Evolutionary conservation across 2,888 invertebrate species (phyloP), one percentile per base, ranked within the genome.

Genomic region (Iphiclides podalirius): DNA sequence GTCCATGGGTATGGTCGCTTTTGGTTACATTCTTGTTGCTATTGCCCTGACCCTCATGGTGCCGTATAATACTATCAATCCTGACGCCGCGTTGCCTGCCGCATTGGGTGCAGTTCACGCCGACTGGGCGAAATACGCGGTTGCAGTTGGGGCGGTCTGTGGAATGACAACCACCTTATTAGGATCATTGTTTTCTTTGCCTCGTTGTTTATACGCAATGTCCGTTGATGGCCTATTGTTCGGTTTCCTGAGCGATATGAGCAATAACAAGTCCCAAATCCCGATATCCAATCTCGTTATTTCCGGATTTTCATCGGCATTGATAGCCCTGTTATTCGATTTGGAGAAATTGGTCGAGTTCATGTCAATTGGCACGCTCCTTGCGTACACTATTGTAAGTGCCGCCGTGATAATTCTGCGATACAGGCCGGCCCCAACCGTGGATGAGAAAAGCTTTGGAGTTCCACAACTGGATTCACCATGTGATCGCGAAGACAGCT

Each of bases 131-230:
- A 95, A 95, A 79, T 96, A 95, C 69, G 91, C 93, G 0, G 93
- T 96, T 1, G 93, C 95, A 0, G 86, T 96, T 0, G 97, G 97
- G 1, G 96, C 97, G 0, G 91, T 97, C 1, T 95, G 95, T 64
- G 96, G 96, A n/a, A 96, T 97, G 95, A 96, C 96, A 0, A 96
- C 96, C 0, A 95, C 95, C 0, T 82, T 96, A 1, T 90, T 97
- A 45, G 97, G 97, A 0, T 95, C 96, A 0, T 85, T 97, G 12
- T 97, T 95, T 75, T 94, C 96, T 0, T 80, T 97, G 6, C 96
- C 97, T 0, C 90, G 96, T 13, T 95, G 95, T 64, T 92, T 96
- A 80, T 97, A 97, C 66, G 94, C 97, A 0, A 97, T 97, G 97
- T 96, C 97, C 0, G 91, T 92, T 16, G 97, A 97, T 67, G 97